Percentiles rank a stretch among this genome's conserved stretches.
Conservation (phyloP, 2,113 vertebrate genomes). For the Salvelinus fontinalis region DNA sequence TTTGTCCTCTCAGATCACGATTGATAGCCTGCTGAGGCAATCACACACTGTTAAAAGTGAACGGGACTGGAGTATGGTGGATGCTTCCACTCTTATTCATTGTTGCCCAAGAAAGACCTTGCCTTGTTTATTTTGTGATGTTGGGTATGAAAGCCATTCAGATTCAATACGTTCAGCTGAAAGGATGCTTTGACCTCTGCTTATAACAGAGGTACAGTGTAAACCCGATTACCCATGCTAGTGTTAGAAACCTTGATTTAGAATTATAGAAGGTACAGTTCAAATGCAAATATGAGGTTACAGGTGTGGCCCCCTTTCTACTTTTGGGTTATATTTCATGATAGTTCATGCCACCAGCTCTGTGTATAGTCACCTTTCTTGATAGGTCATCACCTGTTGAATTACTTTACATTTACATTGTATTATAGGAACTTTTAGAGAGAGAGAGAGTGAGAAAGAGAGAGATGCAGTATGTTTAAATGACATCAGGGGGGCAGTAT, state of each 20-base stretch:
- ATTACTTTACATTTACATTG: neutral
- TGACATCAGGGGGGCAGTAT: conserved; percentile 66
- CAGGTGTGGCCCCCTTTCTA: neutral
- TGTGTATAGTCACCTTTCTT: no score
- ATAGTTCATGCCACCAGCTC: neutral
- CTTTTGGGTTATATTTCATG: no score
- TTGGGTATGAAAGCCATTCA: neutral
- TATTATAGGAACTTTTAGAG: neutral
- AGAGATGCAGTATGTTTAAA: conserved; percentile 52
- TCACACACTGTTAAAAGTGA: conserved; percentile 1
- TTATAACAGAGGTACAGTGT: neutral
- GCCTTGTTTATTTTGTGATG: neutral
- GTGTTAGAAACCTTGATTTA: neutral
- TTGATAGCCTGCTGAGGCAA: neutral
- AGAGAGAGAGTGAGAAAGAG: neutral
- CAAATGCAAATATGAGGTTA: neutral
- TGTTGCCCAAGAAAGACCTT: neutral
- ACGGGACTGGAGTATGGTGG: neutral
- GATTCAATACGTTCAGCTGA: neutral
- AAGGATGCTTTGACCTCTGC: neutral
- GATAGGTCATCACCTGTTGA: neutral
- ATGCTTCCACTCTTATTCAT: neutral
- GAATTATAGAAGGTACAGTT: neutral
- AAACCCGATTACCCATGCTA: neutral
- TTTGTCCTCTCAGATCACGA: neutral